Evolutionary conservation across 2,113 vertebrate species (phyloP), one percentile per base, ranked within the genome.

Genomic region (Agelaius phoeniceus): DNA sequence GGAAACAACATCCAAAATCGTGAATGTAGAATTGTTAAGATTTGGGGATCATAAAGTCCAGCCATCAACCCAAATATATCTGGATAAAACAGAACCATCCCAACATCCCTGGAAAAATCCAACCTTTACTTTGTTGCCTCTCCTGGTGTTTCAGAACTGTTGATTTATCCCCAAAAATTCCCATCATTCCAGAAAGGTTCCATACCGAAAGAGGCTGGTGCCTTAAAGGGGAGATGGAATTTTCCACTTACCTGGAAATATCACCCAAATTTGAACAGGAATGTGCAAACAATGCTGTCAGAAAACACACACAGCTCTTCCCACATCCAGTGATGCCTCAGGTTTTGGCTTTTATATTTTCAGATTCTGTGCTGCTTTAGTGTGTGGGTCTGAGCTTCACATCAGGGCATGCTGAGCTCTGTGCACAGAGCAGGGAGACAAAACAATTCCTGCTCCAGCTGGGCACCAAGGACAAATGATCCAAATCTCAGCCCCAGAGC

Each of bases 121-220:
- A 30, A 33, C 22, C 24, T 78, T 11, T 21, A 8, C 17, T 52
- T 71, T 27, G 7, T 61, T 43, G 15, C n/a, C 24, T 46, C 30
- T 3, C 4, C 20, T 33, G 37, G 21, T 27, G 4, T 35, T 79
- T 49, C 59, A 67, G 37, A 87, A 19, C 1, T 7, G 11, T 26
- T 26, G 5, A 41, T 71, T 76, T 28, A 23, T 20, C 44, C 49
- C 14, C 13, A 8, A 1, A 21, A 49, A n/a, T 7, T 15, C 21
- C 23, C 22, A 31, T 19, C 6, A 1, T 24, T 57, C 68, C 52
- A 12, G 13, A 46, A 65, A 15, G 39, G 28, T 21, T 43, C 62
- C 62, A 8, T 8, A 15, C 19, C 1, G 2, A 30, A n/a, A 46
- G 5, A 18, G 35, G 58, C 22, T 2, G 20, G 46, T 7, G 23